These are phyloP conservation scores for Steatocranus sp. DNA, from an alignment of 2,797 vertebrate species.

Conservation along the genomic window DNA sequence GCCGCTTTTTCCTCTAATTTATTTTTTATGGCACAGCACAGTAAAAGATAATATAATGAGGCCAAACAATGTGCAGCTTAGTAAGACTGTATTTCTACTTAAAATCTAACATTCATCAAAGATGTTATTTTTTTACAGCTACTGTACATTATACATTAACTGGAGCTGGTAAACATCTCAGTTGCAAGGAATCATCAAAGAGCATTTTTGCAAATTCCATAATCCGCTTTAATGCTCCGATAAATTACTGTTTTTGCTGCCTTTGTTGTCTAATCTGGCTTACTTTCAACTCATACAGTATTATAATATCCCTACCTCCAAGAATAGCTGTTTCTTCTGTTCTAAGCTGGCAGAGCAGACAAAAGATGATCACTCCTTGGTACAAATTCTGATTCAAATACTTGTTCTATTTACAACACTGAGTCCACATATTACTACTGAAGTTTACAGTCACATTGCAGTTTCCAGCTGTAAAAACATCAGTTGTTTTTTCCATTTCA, in stretches of 20 bases:
- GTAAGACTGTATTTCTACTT: constrained; percentile 29
- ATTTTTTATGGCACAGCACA: constrained; percentile 33
- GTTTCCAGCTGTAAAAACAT: background rate
- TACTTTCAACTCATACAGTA: constrained; percentile 35
- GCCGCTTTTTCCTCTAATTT: constrained; percentile 47
- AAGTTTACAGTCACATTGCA: background rate
- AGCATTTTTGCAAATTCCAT: constrained; percentile 19
- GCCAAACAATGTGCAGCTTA: constrained; percentile 47
- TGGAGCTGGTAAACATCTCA: constrained; percentile 39
- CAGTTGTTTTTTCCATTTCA: background rate
- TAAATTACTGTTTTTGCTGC: constrained; percentile 38
- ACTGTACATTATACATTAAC: background rate
- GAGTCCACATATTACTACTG: background rate
- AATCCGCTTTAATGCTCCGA: constrained; percentile 43
- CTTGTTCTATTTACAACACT: background rate
- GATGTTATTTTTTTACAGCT: constrained; percentile 19
- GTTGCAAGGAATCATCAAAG: constrained; percentile 37
- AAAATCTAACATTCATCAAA: constrained; percentile 45
- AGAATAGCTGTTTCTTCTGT: constrained; percentile 27
- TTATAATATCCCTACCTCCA: constrained; percentile 16
- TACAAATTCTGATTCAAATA: constrained; percentile 14
- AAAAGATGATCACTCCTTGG: background rate
- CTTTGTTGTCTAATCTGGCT: constrained; percentile 56
- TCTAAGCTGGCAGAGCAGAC: constrained; percentile 5
- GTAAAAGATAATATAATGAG: constrained; percentile 63